These are phyloP conservation scores for Bagarius yarrelli DNA, from an alignment of 2,113 vertebrate genomes.

Conservation along the genomic window DNA sequence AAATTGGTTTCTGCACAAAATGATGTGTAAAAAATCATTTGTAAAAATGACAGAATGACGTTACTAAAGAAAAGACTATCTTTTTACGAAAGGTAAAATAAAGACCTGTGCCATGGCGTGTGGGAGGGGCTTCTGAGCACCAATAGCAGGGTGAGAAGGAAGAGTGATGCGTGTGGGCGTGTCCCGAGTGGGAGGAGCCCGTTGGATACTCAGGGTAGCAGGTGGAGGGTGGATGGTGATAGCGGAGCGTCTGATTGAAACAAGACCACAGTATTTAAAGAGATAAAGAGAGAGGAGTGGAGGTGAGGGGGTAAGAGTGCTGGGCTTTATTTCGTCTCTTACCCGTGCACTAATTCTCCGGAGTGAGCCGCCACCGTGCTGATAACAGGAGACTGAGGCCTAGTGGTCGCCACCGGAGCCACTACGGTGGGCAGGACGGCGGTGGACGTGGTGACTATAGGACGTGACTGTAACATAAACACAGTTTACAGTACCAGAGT, in stretches of 20 bases:
- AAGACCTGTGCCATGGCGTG: constrained; percentile 93
- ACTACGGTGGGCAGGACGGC: constrained; percentile 90
- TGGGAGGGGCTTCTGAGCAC: constrained; percentile 84
- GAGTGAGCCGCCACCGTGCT: constrained; percentile 86
- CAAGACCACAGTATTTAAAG: neutral
- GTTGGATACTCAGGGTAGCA: constrained; percentile 87
- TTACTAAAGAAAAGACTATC: neutral
- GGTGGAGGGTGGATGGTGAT: constrained; percentile 87
- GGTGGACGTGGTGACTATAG: constrained; percentile 87
- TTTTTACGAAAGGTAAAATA: neutral
- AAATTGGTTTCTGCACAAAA: constrained; percentile 85
- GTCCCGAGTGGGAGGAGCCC: constrained; percentile 82
- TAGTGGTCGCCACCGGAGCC: constrained; percentile 86
- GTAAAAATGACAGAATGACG: neutral
- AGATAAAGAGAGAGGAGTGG: neutral
- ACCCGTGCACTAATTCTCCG: constrained; percentile 88
- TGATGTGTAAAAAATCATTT: neutral
- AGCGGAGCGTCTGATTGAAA: constrained; percentile 75
- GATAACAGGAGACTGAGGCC: constrained; percentile 94
- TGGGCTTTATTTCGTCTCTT: constrained; percentile 37
- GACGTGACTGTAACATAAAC: constrained; percentile 79
- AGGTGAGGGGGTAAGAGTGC: neutral
- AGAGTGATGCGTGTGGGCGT: constrained; percentile 84
- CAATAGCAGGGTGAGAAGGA: constrained; percentile 88
- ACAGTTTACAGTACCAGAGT: neutral